phyloP scores from a whole-genome alignment of 2,888 invertebrate genomes.

The Diadromus collaris region DNA sequence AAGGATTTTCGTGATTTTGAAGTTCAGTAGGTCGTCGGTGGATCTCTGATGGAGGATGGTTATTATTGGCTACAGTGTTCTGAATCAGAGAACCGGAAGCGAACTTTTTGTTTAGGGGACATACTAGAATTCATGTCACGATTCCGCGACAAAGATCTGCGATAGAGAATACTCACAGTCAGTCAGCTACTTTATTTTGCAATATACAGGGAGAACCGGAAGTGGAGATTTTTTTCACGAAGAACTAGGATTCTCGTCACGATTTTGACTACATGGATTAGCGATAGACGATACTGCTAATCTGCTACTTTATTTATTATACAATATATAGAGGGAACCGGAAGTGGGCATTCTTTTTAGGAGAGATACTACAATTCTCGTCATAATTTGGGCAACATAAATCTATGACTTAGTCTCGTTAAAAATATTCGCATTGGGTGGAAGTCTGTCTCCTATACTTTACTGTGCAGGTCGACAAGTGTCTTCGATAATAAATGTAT shows the following conservation, averaged over 20 bases:
- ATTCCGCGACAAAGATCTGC: not conserved
- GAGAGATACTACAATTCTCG: not conserved
- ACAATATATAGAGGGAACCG: not conserved
- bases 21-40: conserved; percentile 2
- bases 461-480: too few species aligned
- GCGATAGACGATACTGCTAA: not conserved
- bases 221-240: not conserved
- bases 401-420: not conserved
- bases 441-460: too few species aligned
- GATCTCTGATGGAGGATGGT: not conserved
- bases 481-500: too few species aligned
- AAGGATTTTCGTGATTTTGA: not conserved
- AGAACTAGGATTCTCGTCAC: not conserved
- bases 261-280: not conserved
- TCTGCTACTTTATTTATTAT: not conserved
- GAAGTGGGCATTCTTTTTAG: not conserved
- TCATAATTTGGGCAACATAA: not conserved
- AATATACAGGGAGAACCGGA: not conserved
- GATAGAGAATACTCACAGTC: not conserved
- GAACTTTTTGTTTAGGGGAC: too few species aligned
- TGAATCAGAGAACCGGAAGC: too few species aligned
- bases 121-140: too few species aligned
- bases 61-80: too few species aligned
- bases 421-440: too few species aligned
- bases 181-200: not conserved